phyloP scores from a whole-genome alignment of 2,113 vertebrate genomes.

The Halichoerus grypus region DNA sequence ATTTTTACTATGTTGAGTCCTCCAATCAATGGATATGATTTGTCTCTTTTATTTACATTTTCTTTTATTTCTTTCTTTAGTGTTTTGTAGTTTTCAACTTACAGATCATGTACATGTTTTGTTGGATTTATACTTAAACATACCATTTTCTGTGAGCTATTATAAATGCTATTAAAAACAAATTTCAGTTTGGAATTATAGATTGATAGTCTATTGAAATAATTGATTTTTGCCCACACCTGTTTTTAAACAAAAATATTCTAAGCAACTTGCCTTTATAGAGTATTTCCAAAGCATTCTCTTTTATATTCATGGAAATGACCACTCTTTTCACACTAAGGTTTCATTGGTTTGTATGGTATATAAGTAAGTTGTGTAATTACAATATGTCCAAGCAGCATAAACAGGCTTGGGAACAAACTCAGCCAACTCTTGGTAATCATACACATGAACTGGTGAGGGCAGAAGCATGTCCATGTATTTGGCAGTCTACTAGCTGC shows the following conservation, averaged over 20 bases:
- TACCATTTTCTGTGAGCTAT: neutral
- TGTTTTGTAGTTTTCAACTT: neutral
- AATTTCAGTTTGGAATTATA: neutral
- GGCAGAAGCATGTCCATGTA: neutral
- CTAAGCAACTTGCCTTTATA: slow-evolving; percentile 4
- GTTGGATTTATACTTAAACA: neutral
- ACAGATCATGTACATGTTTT: neutral
- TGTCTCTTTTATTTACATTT: neutral
- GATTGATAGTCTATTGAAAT: neutral
- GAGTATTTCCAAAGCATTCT: slow-evolving; percentile 24
- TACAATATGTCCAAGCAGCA: neutral
- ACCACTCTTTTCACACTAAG: neutral
- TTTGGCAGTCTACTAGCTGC: neutral
- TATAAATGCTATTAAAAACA: neutral
- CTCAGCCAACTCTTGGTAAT: neutral
- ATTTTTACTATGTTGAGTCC: neutral
- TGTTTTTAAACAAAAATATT: slow-evolving; percentile 37
- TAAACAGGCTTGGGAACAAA: neutral
- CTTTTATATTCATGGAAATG: neutral
- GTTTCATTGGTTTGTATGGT: neutral
- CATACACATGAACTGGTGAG: neutral
- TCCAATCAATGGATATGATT: neutral
- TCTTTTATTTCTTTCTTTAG: neutral
- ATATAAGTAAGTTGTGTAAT: neutral
- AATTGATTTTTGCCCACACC: neutral